Evolutionary conservation across 2,113 vertebrate species (phyloP), one percentile per base, ranked within the genome.

Genomic region (Athene cunicularia): DNA sequence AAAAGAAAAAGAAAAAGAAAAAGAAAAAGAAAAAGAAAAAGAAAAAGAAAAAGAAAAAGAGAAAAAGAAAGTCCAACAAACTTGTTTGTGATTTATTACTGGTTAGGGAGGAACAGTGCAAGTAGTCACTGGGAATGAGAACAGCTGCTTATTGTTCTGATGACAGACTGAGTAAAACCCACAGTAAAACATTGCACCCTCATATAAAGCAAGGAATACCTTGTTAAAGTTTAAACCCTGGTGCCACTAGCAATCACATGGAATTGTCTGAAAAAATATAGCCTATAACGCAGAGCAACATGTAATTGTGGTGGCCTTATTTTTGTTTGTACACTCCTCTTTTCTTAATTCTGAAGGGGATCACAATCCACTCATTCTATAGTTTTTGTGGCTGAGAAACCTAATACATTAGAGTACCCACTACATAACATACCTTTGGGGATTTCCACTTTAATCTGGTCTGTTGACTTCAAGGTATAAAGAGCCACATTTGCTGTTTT

Each of bases 41-140:
- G 11, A 3, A 28, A 55, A 9, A 28, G 21, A 1, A 2, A 8
- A 6, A 2, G 0, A 17, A 2, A 13, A 39, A 26, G 27, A 68
- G 47, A 49, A 13, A 3, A 30, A 41, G 56, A 81, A 86, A 7
- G 12, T 11, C 3, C 21, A 63, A 35, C 0, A 7, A 76, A 26
- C 15, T 68, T 73, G 3, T 6, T 71, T 22, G 12, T 85, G 76
- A 93, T 73, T 94, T 62, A 85, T 52, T 33, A 18, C 43, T 23
- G 11, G 8, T 88, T 55, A 77, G 12, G 37, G 15, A 80, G 16
- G 37, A 93, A 80, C 27, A 86, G 80, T 8, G 1, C 12, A 84
- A 60, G 17, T 33, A 90, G 77, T 63, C 76, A 76, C 39, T 74
- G 59, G 24, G 33, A 92, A 52, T 84, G 41, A 79, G 24, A 96